A percentile compares a stretch with the other conserved stretches of the same genome.
These are phyloP conservation scores for Dryocosmus kuriphilus DNA, from an alignment of 2,888 invertebrate species.

Conservation along the genomic window DNA sequence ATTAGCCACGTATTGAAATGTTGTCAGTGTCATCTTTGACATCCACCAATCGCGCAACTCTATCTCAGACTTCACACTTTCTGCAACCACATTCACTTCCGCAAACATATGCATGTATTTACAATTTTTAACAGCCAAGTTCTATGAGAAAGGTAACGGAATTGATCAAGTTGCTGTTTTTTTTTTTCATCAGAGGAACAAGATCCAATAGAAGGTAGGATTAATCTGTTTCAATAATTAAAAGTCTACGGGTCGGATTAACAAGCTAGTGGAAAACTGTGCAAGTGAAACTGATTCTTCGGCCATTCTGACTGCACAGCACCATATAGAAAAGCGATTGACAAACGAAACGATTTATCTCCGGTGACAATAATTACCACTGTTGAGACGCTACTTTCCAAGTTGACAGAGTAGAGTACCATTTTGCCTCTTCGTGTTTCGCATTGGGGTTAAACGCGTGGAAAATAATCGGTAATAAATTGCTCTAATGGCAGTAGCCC, in stretches of 20 bases:
- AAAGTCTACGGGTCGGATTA: slow-evolving; percentile 1
- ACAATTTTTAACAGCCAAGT: not conserved
- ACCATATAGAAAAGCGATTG: slow-evolving; percentile 34
- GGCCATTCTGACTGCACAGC: slow-evolving; percentile 9
- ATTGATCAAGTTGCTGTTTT: not conserved
- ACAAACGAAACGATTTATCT: slow-evolving; percentile 31
- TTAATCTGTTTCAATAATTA: slow-evolving; percentile 12
- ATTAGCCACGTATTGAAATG: slow-evolving; percentile 35
- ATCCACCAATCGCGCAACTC: not conserved
- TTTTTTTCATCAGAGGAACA: not conserved
- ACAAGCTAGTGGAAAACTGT: not conserved
- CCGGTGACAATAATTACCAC: slow-evolving; percentile 33
- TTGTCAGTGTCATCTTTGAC: slow-evolving; percentile 25
- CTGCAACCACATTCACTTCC: not conserved
- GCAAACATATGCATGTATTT: slow-evolving; percentile 1
- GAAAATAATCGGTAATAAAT: slow-evolving; percentile 33
- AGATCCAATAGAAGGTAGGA: not conserved
- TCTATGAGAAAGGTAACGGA: not conserved
- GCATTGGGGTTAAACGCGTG: slow-evolving; percentile 32
- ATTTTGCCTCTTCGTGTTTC: not conserved
- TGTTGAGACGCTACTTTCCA: slow-evolving; percentile 27
- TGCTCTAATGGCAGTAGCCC: not conserved
- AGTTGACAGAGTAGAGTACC: slow-evolving; percentile 6
- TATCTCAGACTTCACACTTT: not conserved
- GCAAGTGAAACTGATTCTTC: not conserved